Percentiles rank a stretch among this genome's conserved stretches.
phyloP scores from a whole-genome alignment of 2,113 vertebrate species.

The Camelus dromedarius region DNA sequence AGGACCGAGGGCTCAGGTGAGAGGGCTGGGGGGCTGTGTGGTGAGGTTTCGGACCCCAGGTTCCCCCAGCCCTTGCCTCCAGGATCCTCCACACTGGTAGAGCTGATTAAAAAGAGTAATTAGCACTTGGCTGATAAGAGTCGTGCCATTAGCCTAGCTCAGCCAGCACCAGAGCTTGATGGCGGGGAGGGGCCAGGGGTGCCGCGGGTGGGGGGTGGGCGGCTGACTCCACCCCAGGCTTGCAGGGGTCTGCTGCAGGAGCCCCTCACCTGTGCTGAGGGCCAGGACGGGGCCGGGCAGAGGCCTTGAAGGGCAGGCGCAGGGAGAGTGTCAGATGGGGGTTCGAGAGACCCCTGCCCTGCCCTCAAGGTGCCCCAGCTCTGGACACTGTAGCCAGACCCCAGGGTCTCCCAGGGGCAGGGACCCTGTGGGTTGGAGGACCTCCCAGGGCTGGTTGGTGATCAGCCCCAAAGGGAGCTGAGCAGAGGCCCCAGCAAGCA shows the following conservation, averaged over 20 bases:
- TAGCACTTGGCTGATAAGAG: not conserved
- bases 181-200: no score
- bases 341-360: not conserved
- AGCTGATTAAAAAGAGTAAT: conserved; percentile 48
- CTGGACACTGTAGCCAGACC: not conserved
- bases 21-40: accelerated
- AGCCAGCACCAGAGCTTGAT: not conserved
- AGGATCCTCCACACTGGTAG: not conserved
- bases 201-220: accelerated
- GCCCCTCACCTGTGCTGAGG: not conserved
- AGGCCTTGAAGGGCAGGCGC: not conserved
- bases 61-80: not conserved
- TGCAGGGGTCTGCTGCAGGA: not conserved
- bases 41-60: not conserved
- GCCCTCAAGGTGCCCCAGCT: not conserved
- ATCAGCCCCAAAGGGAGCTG: no score
- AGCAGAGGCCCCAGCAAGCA: no score
- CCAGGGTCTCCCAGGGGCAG: not conserved
- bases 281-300: not conserved
- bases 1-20: accelerated
- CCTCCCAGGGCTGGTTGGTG: not conserved
- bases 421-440: not conserved
- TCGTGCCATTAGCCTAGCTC: not conserved
- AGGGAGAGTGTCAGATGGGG: not conserved
- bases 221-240: not conserved